Conservation (phyloP, 2,888 invertebrate genomes). For the Alcis repandata region DNA sequence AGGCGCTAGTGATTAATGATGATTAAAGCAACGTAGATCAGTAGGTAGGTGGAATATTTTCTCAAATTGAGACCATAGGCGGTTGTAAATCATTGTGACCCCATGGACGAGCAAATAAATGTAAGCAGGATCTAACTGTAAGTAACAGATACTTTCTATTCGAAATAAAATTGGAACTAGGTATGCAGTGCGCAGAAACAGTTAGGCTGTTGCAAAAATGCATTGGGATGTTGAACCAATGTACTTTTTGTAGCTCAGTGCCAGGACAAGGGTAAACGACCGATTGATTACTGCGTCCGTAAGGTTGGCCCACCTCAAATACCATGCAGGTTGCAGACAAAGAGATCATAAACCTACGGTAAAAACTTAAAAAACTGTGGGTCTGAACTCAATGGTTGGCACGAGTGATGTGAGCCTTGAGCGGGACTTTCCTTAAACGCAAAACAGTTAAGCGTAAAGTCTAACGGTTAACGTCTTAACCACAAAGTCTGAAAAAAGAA, state of each 20-base stretch:
- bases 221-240: conserved; percentile 11
- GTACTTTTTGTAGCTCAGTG: conserved; percentile 5
- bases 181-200: conserved; percentile 1
- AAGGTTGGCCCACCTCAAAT: conserved; percentile 1
- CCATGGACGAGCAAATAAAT: conserved; percentile 2
- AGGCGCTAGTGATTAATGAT: conserved; percentile 39
- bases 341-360: background rate
- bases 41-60: background rate
- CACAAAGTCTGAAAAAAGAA: background rate
- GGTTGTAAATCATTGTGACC: conserved; percentile 18
- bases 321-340: background rate
- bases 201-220: conserved; percentile 24
- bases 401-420: no score
- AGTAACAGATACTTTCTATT: background rate
- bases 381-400: background rate
- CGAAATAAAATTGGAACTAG: background rate
- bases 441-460: background rate
- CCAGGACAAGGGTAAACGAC: conserved; percentile 18
- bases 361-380: background rate
- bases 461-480: background rate
- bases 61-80: background rate
- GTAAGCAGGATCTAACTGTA: conserved; percentile 8
- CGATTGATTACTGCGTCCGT: conserved; percentile 20
- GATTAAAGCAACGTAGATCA: conserved; percentile 11
- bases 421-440: background rate